Base-by-base conservation (phyloP, 2,888 invertebrate species). In the Malthinus seriepunctatus region DNA sequence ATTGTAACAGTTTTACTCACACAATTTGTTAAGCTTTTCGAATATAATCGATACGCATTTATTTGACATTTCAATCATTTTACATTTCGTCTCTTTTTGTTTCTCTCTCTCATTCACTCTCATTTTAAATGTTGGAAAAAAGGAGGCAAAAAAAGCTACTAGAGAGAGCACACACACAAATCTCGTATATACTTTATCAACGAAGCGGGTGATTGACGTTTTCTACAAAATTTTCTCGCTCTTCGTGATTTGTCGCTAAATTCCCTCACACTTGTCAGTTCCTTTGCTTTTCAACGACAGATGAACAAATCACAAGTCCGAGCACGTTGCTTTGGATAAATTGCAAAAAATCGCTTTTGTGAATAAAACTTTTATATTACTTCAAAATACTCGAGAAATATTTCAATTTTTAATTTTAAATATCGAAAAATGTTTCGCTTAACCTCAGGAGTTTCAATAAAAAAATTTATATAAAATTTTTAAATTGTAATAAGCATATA, bases 251-350 rank as follows among this genome's bases (percentile, higher is more conserved):
- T 73, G 72, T 69, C 69, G 66, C 65, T 70, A 71, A 73, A 71
- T 71, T 72, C 69, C 71, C 73, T 71, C 71, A 67, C 73, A 72
- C 73, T 74, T 75, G 73, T 74, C 75, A 72, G 71, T 74, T 74
- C 68, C 73, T 71, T 72, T 72, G 67, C 71, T 68, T 69, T 63
- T 58, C 63, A 54, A 46, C 64, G 63, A 57, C 62, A 64, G 62
- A 56, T 57, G 66, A 63, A 67, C 63, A 64, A 66, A 66, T 69
- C 63, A 65, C 67, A 64, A 73, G 68, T 71, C 72, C 54, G 47
- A 54, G 68, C 74, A 73, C 74, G 73, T 73, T 67, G 54, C 59
- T 51, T 60, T 52, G 56, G 63, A 68, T 65, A 66, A 68, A 68
- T 68, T 68, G 63, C 67, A 63, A 65, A 67, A 67, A 66, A 66